Conservation (phyloP, 2,888 invertebrate species). For the Xestia c-nigrum region DNA sequence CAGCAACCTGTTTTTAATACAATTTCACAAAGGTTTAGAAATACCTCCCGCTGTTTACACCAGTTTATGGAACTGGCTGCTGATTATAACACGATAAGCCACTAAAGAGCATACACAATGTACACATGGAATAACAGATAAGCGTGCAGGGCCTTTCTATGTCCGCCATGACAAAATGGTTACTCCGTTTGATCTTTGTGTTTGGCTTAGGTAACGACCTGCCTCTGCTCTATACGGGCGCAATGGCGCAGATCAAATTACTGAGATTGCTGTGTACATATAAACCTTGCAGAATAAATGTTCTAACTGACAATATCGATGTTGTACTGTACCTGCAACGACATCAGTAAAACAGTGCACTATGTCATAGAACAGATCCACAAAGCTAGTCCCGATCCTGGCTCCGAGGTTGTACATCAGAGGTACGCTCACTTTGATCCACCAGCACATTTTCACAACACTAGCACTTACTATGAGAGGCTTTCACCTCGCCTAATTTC, state of each 20-base stretch:
- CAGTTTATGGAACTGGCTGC: neutral
- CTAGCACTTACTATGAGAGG: neutral
- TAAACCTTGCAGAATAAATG: neutral
- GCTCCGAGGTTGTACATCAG: conserved; percentile 80
- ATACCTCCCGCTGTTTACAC: neutral
- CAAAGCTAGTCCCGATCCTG: conserved; percentile 74
- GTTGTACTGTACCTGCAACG: conserved; percentile 77
- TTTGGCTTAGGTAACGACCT: neutral
- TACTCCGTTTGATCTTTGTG: neutral
- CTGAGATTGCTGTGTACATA: neutral
- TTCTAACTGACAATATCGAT: neutral
- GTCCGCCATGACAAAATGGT: neutral
- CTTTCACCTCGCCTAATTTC: conserved; percentile 13
- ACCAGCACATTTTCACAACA: conserved; percentile 84
- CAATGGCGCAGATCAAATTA: neutral
- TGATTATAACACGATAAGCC: neutral
- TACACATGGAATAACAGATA: neutral
- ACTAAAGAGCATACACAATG: neutral
- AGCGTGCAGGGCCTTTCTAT: neutral
- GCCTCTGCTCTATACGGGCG: neutral
- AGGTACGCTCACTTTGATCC: conserved; percentile 83
- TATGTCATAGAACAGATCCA: conserved; percentile 77
- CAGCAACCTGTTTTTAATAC: neutral
- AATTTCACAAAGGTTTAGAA: neutral
- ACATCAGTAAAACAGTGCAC: conserved; percentile 82